A percentile compares a stretch with the other conserved stretches of the same genome.
Evolutionary conservation across 2,797 vertebrate species (phyloP).

Genomic region (Coendou prehensilis): DNA sequence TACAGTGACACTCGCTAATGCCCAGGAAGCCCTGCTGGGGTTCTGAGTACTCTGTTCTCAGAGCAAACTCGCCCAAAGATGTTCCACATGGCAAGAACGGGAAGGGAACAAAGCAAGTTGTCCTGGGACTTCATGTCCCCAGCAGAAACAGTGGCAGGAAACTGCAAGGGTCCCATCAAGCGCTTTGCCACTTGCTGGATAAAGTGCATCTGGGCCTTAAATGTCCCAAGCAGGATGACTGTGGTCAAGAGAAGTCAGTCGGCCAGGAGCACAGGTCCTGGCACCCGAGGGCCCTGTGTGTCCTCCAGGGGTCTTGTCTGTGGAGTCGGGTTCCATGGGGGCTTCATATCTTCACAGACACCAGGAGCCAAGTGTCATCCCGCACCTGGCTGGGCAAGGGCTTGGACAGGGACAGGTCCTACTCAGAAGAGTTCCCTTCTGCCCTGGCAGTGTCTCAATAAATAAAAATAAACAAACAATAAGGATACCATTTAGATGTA

Average conservation of each 20-base stretch:
- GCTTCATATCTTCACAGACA: background rate
- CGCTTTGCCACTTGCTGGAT: accelerated
- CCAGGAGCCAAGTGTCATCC: background rate
- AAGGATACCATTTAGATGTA: accelerated
- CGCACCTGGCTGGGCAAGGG: no score
- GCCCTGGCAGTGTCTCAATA: background rate
- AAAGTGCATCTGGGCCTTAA: background rate
- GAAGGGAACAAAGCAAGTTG: background rate
- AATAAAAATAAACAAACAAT: background rate
- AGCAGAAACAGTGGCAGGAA: background rate
- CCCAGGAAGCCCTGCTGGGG: background rate
- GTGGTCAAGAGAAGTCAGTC: background rate
- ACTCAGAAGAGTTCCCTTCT: background rate
- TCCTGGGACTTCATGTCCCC: background rate
- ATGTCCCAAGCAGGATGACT: background rate
- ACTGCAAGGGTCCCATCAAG: background rate
- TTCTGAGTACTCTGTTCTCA: background rate
- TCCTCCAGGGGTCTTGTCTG: background rate
- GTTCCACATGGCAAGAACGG: accelerated
- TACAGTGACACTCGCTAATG: accelerated
- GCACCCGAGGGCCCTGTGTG: background rate
- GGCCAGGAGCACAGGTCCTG: background rate
- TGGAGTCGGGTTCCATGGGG: background rate
- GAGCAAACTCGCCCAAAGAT: background rate
- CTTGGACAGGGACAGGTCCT: background rate